phyloP scores from a whole-genome alignment of 2,888 invertebrate species.

The Philhelius pedissequus region DNA sequence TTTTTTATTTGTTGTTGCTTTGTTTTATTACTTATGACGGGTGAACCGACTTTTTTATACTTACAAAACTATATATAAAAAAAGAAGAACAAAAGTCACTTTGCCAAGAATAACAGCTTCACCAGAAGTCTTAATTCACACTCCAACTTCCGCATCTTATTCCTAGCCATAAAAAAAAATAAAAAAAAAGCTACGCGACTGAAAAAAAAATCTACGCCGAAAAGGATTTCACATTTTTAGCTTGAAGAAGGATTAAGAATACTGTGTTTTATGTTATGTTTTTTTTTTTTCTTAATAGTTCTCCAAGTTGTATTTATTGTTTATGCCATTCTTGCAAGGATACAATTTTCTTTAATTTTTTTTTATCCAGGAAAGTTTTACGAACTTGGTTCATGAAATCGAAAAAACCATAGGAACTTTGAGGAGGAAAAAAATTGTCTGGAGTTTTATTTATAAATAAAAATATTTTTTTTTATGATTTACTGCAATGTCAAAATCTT shows the following conservation, averaged over 20 bases:
- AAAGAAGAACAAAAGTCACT: slow-evolving; percentile 41
- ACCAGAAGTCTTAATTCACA: slow-evolving; percentile 54
- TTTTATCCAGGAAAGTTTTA: slow-evolving; percentile 8
- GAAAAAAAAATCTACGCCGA: slow-evolving; percentile 5
- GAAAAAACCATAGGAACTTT: slow-evolving; percentile 7
- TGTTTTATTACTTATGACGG: slow-evolving; percentile 61
- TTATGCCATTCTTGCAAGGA: background rate
- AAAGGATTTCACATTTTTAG: slow-evolving; percentile 6
- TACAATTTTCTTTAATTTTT: background rate
- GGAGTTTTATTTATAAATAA: background rate
- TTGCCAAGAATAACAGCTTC: slow-evolving; percentile 33
- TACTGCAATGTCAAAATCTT: no score
- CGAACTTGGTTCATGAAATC: slow-evolving; percentile 44
- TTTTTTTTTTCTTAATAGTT: background rate
- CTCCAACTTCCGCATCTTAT: slow-evolving; percentile 5
- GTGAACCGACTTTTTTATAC: slow-evolving; percentile 32
- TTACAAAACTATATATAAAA: slow-evolving; percentile 16
- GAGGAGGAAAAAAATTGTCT: background rate
- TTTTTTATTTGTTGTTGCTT: background rate
- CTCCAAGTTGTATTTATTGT: background rate
- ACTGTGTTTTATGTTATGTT: background rate
- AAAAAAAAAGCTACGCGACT: background rate
- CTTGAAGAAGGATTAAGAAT: slow-evolving; percentile 44
- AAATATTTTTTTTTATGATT: no score
- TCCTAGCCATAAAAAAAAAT: background rate